Base-by-base conservation (phyloP, 2,113 vertebrate genomes). In the Engystomops pustulosus region DNA sequence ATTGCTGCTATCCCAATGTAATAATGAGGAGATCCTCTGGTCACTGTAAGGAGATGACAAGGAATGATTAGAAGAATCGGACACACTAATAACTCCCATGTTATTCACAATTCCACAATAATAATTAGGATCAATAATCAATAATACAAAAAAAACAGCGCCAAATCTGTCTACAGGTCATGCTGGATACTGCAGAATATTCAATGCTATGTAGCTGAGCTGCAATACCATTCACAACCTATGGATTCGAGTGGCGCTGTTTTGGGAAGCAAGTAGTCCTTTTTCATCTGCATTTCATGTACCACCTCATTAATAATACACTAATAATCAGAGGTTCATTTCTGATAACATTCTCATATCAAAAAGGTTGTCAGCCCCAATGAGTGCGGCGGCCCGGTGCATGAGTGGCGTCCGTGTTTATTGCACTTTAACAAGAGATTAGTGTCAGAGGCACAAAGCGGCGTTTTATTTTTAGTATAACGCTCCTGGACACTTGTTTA, bases 391-490 rank as follows among this genome's bases (percentile, higher is more conserved):
- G 1, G 27, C 15, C 14, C 25, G 60, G 25, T 6, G 60, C 14
- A 36, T 67, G 62, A 67, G 17, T 32, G 62, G 62, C 62, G 8
- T 15, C 30, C 15, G 62, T 36, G 62, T 67, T 67, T 18, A 75
- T 51, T 51, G 71, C 23, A 18, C 45, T 51, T 51, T 75, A 75
- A 51, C 17, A 75, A 32, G 71, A 75, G 71, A 51, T 75, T 51
- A 51, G 71, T 75, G 25, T 75, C 71, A 51, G 15, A 14, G 41
- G 23, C 69, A 23, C 38, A 25, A 44, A 45, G 38, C 25, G 30
- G 47, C 49, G 18, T 53, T 51, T 74, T 76, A 76, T 76, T 76
- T 53, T 53, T 36, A 75, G 47, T 34, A 10, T n/a, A 76, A 34
- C 18, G 49, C 6, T 10, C 47, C 36, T 53, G 17, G 72, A 76